Base-by-base conservation (phyloP, 2,113 vertebrate species). In the Eubucco bourcierii region DNA sequence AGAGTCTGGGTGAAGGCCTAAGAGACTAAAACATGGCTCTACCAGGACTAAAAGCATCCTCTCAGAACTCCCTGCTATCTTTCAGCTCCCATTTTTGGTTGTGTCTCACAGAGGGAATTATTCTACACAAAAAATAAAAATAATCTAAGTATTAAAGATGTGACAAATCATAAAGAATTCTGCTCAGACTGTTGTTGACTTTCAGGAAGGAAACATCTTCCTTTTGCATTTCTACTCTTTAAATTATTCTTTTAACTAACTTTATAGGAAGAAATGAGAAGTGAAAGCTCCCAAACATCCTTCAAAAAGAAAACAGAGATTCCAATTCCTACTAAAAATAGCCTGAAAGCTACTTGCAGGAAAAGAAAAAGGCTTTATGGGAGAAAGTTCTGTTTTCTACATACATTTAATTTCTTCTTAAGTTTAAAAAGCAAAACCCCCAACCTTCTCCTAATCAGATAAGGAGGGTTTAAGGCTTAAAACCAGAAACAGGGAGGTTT, bases 401-500 rank as follows among this genome's bases (percentile, higher is more conserved):
- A 70, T 24, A 33, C 17, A 46, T 55, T 84, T 93, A 37, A 72
- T 67, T 75, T 29, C 58, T 93, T 52, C 15, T 73, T 70, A 70
- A 77, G 41, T 53, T 92, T 55, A 46, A 75, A 88, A 79, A 79
- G 20, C 7, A 71, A 71, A 87, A 55, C 24, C 6, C 12, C 11
- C 34, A 76, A 7, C 18, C 17, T 20, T 58, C 65, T 60, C 19
- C 76, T 74, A 23, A 33, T 64, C 86, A 46, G 65, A 61, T 72
- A 93, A 78, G 44, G 68, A 76, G 60, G 37, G 24, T 46, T 94
- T 55, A 63, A 85, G n/a, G 60, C 72, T 89, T 84, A 78, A 92
- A 92, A 85, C 55, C 84, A 94, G 91, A 93, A 96, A 61, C 47
- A 80, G 72, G 41, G 90, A 85, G 53, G 50, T 61, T 77, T 92